Conservation (phyloP, 2,113 vertebrate species). For the Chlamydotis undulata region DNA sequence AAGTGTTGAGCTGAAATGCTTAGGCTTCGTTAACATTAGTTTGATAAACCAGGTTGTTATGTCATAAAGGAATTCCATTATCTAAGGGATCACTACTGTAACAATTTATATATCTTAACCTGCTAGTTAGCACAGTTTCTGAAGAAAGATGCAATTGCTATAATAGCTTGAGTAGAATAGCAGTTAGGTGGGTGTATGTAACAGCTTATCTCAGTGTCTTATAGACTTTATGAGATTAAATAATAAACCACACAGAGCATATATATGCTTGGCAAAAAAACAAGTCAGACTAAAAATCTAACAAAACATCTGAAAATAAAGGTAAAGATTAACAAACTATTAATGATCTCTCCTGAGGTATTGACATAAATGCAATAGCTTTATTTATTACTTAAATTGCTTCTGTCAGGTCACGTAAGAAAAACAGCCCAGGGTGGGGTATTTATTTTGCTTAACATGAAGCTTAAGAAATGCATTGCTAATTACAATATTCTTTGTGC, state of each 20-base stretch:
- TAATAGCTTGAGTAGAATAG: background rate
- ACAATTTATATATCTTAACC: background rate
- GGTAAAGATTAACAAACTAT: background rate
- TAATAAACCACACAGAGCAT: background rate
- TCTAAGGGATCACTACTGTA: background rate
- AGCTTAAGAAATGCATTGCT: background rate
- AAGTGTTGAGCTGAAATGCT: background rate
- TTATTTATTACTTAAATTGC: background rate
- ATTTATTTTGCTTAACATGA: background rate
- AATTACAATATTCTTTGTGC: slow-evolving; percentile 13
- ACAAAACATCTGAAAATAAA: background rate
- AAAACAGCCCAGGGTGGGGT: background rate
- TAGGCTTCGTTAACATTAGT: background rate
- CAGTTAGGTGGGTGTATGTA: background rate
- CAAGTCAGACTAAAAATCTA: background rate
- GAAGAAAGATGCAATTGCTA: background rate
- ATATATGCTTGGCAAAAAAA: background rate
- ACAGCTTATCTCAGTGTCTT: background rate
- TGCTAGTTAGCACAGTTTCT: background rate
- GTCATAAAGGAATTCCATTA: background rate
- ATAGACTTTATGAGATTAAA: background rate
- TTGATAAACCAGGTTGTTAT: background rate
- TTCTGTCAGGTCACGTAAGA: background rate
- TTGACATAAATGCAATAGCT: background rate
- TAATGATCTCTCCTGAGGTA: background rate